Percentiles rank a stretch among this genome's conserved stretches.
Conservation (phyloP, 2,888 invertebrate species). For the Parnassius apollo region DNA sequence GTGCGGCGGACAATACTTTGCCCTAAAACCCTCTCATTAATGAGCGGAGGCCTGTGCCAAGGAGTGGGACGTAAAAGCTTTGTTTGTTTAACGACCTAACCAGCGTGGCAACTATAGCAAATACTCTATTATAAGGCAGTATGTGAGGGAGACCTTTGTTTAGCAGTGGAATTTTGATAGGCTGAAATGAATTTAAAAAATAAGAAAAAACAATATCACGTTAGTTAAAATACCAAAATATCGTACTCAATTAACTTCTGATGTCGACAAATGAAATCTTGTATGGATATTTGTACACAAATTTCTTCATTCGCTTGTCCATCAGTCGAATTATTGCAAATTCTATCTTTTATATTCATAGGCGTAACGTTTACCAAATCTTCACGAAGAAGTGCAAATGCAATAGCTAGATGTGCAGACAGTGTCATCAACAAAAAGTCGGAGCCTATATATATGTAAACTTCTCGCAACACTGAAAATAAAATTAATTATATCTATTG, state of each 20-base stretch:
- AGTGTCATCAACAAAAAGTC: slow-evolving; percentile 52
- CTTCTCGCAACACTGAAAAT: slow-evolving; percentile 46
- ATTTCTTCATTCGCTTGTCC: background rate
- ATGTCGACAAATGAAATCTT: slow-evolving; percentile 44
- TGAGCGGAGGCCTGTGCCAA: too few relatives aligned
- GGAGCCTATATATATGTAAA: slow-evolving; percentile 45
- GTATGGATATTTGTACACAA: slow-evolving; percentile 31
- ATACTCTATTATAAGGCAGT: too few relatives aligned
- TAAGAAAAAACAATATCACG: background rate
- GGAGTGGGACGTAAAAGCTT: background rate
- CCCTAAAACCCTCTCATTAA: too few relatives aligned
- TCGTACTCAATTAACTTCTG: slow-evolving; percentile 50
- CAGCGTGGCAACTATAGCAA: too few relatives aligned
- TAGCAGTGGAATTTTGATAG: background rate
- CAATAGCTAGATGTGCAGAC: slow-evolving; percentile 47
- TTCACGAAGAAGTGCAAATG: slow-evolving; percentile 49
- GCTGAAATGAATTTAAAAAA: background rate
- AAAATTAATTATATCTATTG: background rate
- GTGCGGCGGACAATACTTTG: too few relatives aligned
- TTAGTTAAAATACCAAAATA: slow-evolving; percentile 25
- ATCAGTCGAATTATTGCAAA: slow-evolving; percentile 1
- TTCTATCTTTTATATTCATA: slow-evolving; percentile 12
- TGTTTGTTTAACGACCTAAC: background rate
- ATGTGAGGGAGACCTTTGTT: too few relatives aligned
- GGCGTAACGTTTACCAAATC: slow-evolving; percentile 44